Evolutionary conservation across 2,888 invertebrate species (phyloP).

Genomic region (Limnephilus rhombicus): DNA sequence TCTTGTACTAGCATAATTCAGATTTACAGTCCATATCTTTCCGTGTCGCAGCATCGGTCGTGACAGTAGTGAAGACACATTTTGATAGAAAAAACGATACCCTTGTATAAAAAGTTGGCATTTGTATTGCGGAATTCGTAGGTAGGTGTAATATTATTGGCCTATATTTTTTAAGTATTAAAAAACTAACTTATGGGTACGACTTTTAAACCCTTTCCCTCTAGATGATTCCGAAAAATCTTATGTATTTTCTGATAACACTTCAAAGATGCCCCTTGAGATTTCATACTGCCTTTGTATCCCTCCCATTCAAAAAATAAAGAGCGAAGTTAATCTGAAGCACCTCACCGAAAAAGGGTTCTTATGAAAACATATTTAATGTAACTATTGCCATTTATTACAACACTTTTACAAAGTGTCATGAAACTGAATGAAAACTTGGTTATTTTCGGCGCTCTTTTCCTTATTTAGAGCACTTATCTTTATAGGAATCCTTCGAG

Average conservation of each 20-base stretch:
- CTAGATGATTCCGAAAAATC: neutral
- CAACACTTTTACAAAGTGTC: neutral
- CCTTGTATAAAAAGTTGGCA: neutral
- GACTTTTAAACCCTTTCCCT: neutral
- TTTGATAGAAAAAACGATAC: too few species aligned
- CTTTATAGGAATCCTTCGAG: conserved; percentile 53
- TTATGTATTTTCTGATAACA: neutral
- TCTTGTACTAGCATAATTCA: too few species aligned
- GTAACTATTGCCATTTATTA: neutral
- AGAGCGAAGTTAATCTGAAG: neutral
- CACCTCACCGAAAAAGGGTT: neutral
- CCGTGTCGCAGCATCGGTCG: too few species aligned
- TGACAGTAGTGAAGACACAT: too few species aligned
- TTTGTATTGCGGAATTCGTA: neutral
- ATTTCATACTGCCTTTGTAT: neutral
- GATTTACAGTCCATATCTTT: too few species aligned
- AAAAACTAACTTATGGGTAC: neutral
- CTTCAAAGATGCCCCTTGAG: neutral
- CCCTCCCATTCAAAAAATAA: neutral
- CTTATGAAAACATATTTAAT: neutral
- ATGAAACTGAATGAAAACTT: neutral
- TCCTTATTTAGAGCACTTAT: conserved; percentile 35
- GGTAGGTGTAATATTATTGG: neutral
- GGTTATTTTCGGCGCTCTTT: neutral
- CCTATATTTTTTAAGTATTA: neutral